Conservation (phyloP, 1,140 invertebrate species). For the Trichonephila clavipes region DNA sequence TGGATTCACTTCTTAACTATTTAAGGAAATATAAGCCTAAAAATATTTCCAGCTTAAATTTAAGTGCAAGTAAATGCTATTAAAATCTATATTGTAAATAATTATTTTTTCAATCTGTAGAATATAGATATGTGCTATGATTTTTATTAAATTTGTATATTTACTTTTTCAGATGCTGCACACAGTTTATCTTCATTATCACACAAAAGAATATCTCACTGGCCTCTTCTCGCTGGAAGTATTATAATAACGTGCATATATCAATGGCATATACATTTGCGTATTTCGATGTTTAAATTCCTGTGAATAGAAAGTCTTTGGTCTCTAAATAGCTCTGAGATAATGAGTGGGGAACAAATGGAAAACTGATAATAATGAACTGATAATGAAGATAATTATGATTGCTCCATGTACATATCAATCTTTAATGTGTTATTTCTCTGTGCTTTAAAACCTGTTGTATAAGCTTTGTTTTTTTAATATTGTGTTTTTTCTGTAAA, state of each 20-base stretch:
- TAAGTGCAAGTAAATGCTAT: too few relatives aligned
- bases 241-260: neutral
- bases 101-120: too few relatives aligned
- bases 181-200: slow-evolving; percentile 17
- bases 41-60: too few relatives aligned
- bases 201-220: neutral
- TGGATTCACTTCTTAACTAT: too few relatives aligned
- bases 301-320: neutral
- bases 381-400: neutral
- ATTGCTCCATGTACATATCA: slow-evolving; percentile 10
- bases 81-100: too few relatives aligned
- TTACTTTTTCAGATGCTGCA: neutral
- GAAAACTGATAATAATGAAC: neutral
- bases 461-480: too few relatives aligned
- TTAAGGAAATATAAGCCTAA: too few relatives aligned
- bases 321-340: neutral
- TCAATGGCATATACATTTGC: neutral
- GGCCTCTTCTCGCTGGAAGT: neutral
- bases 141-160: neutral
- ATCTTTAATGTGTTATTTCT: too few relatives aligned
- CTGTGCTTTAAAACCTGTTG: too few relatives aligned
- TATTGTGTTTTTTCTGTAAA: too few relatives aligned
- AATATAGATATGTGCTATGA: too few relatives aligned
- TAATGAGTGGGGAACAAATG: neutral
- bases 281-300: neutral